Evolutionary conservation across 2,888 invertebrate genomes (phyloP).

Genomic region (Apotomis betuletana): DNA sequence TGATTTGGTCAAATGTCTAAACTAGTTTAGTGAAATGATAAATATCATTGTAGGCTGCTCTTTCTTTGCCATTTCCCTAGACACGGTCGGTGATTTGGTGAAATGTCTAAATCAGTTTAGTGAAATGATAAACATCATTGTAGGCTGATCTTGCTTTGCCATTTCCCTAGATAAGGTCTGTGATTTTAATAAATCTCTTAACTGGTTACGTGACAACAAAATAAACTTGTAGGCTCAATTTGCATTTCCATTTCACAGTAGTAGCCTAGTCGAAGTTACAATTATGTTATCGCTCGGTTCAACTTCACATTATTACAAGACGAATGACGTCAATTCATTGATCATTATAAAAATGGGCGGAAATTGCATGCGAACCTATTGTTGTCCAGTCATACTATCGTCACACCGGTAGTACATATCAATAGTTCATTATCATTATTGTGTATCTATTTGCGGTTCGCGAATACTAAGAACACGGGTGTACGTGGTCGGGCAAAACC

Average conservation of each 20-base stretch:
- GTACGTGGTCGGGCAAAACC: slow-evolving; percentile 3
- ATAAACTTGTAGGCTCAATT: neutral
- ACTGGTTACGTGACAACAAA: too few species aligned
- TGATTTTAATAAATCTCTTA: too few species aligned
- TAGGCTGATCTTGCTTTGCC: too few species aligned
- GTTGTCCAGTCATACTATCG: slow-evolving; percentile 20
- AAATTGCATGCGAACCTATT: slow-evolving; percentile 27
- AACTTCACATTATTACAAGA: neutral
- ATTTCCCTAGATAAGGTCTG: too few species aligned
- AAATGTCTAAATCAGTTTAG: too few species aligned
- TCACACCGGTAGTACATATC: slow-evolving; percentile 1
- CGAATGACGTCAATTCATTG: slow-evolving; percentile 26
- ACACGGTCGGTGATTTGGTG: too few species aligned
- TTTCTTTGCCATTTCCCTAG: too few species aligned
- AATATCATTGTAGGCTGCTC: too few species aligned
- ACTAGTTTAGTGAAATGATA: too few species aligned
- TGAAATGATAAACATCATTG: too few species aligned
- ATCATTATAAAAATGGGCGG: slow-evolving; percentile 25
- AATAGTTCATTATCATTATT: slow-evolving; percentile 28
- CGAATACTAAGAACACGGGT: slow-evolving; percentile 20
- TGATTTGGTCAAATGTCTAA: too few species aligned
- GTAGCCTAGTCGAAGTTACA: neutral
- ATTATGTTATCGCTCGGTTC: slow-evolving; percentile 4
- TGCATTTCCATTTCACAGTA: neutral
- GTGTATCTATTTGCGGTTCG: slow-evolving; percentile 23